Percentiles rank a stretch among this genome's conserved stretches.
Evolutionary conservation across 2,113 vertebrate species (phyloP).

Genomic region (Antigone vipio): DNA sequence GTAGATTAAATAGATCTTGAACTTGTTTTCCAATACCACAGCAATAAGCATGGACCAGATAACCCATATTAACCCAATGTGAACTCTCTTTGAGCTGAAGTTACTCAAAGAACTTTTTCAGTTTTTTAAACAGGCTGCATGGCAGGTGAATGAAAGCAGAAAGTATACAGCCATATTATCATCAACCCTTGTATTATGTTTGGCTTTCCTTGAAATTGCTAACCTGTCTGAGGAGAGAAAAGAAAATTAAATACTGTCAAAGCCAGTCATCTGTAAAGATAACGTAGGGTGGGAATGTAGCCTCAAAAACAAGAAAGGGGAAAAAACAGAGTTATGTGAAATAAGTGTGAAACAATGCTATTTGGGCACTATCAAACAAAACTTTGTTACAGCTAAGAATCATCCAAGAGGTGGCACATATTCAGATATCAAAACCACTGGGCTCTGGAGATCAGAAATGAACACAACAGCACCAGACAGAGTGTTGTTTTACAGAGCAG

Average conservation of each 20-base stretch:
- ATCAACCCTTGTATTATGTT: constrained; percentile 68
- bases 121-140: neutral
- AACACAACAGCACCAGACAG: neutral
- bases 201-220: constrained; percentile 69
- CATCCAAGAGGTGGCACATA: neutral
- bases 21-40: neutral
- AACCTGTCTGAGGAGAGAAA: constrained; percentile 39
- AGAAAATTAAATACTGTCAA: neutral
- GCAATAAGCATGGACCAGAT: neutral
- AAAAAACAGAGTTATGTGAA: neutral
- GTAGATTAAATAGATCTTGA: neutral
- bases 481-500: neutral
- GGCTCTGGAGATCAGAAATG: neutral
- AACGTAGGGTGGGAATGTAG: neutral
- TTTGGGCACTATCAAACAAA: neutral
- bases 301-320: neutral
- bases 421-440: neutral
- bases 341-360: neutral
- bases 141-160: neutral
- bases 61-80: neutral
- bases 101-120: neutral
- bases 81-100: neutral
- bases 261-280: neutral
- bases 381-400: neutral
- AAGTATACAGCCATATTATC: constrained; percentile 37